Percentiles rank a stretch among this genome's conserved stretches.
Evolutionary conservation across 2,888 invertebrate genomes (phyloP).

Genomic region (Eueremaeus valkanovi): DNA sequence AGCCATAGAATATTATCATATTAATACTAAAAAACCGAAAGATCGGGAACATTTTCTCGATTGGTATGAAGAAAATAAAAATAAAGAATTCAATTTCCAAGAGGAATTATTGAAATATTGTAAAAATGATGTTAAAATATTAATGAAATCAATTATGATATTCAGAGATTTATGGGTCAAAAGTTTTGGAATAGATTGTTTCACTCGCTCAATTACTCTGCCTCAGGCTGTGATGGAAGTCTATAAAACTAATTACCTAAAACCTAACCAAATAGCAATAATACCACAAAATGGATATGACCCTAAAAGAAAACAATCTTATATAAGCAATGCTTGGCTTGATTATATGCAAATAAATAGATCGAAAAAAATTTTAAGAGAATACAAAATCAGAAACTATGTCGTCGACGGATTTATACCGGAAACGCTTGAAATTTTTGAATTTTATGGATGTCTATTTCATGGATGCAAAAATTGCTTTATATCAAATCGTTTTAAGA

Average conservation of each 20-base stretch:
- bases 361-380: neutral
- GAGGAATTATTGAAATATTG: conserved; percentile 46
- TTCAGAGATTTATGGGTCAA: conserved; percentile 38
- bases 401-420: neutral
- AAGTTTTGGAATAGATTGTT: conserved; percentile 42
- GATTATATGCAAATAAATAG: conserved; percentile 10
- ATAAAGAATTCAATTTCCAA: conserved; percentile 44
- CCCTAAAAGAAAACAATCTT: conserved; percentile 22
- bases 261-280: conserved; percentile 42
- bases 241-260: conserved; percentile 41
- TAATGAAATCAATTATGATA: conserved; percentile 35
- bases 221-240: conserved; percentile 44
- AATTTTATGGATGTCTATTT: neutral
- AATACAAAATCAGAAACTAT: neutral
- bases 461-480: neutral
- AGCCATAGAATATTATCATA: neutral
- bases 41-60: neutral
- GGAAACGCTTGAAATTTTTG: neutral
- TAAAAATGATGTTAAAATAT: conserved; percentile 44
- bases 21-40: neutral
- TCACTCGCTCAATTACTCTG: conserved; percentile 42
- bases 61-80: conserved; percentile 41
- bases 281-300: conserved; percentile 42
- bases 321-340: conserved; percentile 43
- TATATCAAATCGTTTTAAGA: neutral